Evolutionary conservation across 2,797 vertebrate genomes (phyloP).

Genomic region (Buceros bicornis): DNA sequence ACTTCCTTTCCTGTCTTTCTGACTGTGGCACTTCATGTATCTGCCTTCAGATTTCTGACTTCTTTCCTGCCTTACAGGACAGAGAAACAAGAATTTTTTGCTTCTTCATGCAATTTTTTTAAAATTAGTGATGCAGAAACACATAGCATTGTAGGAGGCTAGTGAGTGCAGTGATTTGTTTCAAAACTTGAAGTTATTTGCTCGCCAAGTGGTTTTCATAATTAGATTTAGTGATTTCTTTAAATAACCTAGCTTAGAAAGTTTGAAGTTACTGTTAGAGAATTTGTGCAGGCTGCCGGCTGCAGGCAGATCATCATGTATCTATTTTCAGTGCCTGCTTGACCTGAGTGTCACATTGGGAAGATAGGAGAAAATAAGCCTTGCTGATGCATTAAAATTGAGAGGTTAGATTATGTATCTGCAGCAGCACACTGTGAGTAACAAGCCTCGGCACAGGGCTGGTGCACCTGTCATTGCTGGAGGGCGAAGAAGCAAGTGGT

Average conservation of each 20-base stretch:
- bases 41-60: background rate
- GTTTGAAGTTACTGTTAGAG: background rate
- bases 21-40: background rate
- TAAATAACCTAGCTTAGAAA: background rate
- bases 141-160: background rate
- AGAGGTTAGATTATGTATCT: slow-evolving; percentile 3
- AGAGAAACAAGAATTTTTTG: background rate
- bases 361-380: slow-evolving; percentile 20
- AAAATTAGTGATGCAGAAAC: background rate
- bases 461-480: slow-evolving; percentile 63
- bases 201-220: background rate
- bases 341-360: background rate
- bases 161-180: slow-evolving; percentile 33
- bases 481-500: slow-evolving; percentile 47
- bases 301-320: background rate
- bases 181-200: background rate
- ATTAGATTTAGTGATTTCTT: background rate
- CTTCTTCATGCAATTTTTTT: background rate
- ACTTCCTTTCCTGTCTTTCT: background rate
- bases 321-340: background rate
- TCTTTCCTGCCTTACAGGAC: background rate
- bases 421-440: slow-evolving; percentile 29
- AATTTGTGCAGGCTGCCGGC: background rate
- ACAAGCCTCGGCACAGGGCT: background rate
- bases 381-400: background rate